These are phyloP conservation scores for Cataglyphis altisquamis DNA, from an alignment of 2,888 invertebrate species.

Conservation along the genomic window DNA sequence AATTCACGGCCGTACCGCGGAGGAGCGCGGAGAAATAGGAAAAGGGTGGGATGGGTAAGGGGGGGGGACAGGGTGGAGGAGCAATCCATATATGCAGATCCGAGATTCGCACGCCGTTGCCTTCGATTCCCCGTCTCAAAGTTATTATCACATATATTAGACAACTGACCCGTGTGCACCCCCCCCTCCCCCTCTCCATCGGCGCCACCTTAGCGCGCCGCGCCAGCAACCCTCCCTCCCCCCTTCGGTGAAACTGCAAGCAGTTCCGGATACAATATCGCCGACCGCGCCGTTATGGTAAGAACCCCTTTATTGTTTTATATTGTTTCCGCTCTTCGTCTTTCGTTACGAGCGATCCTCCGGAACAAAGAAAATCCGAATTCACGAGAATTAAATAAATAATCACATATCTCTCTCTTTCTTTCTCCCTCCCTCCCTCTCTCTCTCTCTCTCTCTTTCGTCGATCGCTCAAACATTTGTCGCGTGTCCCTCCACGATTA, in stretches of 20 bases:
- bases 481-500: slow-evolving; percentile 14
- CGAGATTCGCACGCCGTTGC: slow-evolving; percentile 82
- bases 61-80: slow-evolving; percentile 36
- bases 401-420: neutral
- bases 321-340: slow-evolving; percentile 82
- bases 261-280: slow-evolving; percentile 81
- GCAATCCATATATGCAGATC: slow-evolving; percentile 85
- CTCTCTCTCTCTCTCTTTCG: too few relatives aligned
- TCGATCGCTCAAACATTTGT: neutral
- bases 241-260: slow-evolving; percentile 29
- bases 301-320: slow-evolving; percentile 85
- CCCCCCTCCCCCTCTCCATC: slow-evolving; percentile 61
- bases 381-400: slow-evolving; percentile 22
- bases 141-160: slow-evolving; percentile 86
- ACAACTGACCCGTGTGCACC: slow-evolving; percentile 81
- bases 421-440: neutral
- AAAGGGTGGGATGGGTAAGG: slow-evolving; percentile 45
- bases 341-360: slow-evolving; percentile 78
- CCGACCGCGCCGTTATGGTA: slow-evolving; percentile 82
- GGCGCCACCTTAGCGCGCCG: slow-evolving; percentile 52
- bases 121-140: slow-evolving; percentile 81
- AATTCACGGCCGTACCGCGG: slow-evolving; percentile 64
- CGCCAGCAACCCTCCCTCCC: slow-evolving; percentile 26
- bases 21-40: slow-evolving; percentile 60
- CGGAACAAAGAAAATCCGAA: neutral